Conservation (phyloP, 2,888 invertebrate species). For the Vanessa cardui region DNA sequence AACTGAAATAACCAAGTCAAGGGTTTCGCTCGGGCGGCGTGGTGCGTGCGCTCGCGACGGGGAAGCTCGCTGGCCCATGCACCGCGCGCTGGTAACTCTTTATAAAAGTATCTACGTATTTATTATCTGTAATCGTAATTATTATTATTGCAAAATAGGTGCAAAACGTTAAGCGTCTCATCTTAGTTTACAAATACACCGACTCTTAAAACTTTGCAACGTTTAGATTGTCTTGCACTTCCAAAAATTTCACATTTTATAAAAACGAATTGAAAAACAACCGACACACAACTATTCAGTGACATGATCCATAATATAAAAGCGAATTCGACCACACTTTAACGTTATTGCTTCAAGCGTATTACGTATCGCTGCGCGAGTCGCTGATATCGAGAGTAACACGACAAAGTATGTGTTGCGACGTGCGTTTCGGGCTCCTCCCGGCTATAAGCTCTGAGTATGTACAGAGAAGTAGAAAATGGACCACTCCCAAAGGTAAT, state of each 20-base stretch:
- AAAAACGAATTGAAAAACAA: conserved; percentile 73
- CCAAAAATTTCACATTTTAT: conserved; percentile 59
- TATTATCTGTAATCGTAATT: conserved; percentile 65
- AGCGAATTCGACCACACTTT: conserved; percentile 76
- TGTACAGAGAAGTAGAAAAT: conserved; percentile 82
- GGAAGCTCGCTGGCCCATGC: conserved; percentile 62
- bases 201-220: conserved; percentile 74
- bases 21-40: conserved; percentile 23
- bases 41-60: conserved; percentile 56
- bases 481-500: conserved; percentile 79
- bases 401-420: conserved; percentile 71
- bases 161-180: conserved; percentile 80
- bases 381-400: conserved; percentile 60
- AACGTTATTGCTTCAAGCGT: conserved; percentile 77
- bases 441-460: conserved; percentile 81
- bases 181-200: conserved; percentile 74
- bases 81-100: conserved; percentile 48
- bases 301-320: conserved; percentile 70
- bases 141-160: conserved; percentile 81
- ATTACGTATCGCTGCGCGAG: conserved; percentile 69
- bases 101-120: conserved; percentile 72
- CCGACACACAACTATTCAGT: conserved; percentile 75
- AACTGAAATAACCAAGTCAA: conserved; percentile 41
- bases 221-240: conserved; percentile 74
- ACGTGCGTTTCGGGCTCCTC: conserved; percentile 75